Percentiles rank a stretch among this genome's conserved stretches.
Evolutionary conservation across 1,140 invertebrate genomes (phyloP).

Genomic region (Drosophila nigromelanica): DNA sequence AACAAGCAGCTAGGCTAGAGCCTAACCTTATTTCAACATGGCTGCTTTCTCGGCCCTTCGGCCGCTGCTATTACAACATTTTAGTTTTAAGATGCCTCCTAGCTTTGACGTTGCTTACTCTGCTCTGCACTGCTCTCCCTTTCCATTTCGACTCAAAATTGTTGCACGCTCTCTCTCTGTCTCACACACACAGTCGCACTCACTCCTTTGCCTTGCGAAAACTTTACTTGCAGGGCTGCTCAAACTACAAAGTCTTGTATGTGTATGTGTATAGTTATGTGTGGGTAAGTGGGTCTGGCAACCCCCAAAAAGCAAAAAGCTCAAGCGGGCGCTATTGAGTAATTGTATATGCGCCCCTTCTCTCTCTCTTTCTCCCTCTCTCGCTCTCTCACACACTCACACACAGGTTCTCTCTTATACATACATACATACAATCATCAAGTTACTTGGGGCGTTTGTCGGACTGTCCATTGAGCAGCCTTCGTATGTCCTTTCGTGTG

Average conservation of each 20-base stretch:
- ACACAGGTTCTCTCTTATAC: conserved; percentile 19
- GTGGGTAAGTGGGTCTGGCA: conserved; percentile 45
- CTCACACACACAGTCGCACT: conserved; percentile 20
- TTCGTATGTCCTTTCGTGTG: conserved; percentile 71
- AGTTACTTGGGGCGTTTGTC: conserved; percentile 68
- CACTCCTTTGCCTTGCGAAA: conserved; percentile 44
- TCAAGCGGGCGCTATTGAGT: conserved; percentile 75
- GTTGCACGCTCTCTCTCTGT: conserved; percentile 46
- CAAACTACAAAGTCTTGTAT: conserved; percentile 59
- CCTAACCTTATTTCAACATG: conserved; percentile 67
- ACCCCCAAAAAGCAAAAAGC: conserved; percentile 79
- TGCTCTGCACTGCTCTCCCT: conserved; percentile 27
- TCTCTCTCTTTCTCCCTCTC: conserved; percentile 9
- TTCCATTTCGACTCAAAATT: conserved; percentile 56
- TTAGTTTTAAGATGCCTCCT: conserved; percentile 67
- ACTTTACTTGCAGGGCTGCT: conserved; percentile 57
- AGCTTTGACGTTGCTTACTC: conserved; percentile 24
- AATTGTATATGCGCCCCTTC: conserved; percentile 63
- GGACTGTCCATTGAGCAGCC: conserved; percentile 74
- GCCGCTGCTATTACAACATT: conserved; percentile 76
- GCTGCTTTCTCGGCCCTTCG: conserved; percentile 46
- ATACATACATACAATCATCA: conserved; percentile 68
- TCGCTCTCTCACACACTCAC: conserved; percentile 23
- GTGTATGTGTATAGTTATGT: conserved; percentile 54
- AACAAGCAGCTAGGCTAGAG: conserved; percentile 31